These are phyloP conservation scores for Dicyrtoma fusca DNA, from an alignment of 2,888 invertebrate species.

Conservation along the genomic window DNA sequence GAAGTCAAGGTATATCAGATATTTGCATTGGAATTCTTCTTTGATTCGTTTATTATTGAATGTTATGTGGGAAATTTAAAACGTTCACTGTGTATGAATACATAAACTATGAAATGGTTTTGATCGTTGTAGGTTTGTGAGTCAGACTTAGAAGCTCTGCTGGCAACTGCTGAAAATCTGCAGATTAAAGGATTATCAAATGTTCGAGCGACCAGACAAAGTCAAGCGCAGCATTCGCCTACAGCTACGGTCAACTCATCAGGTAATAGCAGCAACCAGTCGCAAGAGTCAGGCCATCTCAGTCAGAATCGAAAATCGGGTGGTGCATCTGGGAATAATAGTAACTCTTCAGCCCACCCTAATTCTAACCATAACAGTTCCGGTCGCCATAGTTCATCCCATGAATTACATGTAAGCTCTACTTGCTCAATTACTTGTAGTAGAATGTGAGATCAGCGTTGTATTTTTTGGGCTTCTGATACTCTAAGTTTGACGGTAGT, in stretches of 20 bases:
- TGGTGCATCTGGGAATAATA: not conserved
- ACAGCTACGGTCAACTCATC: constrained; percentile 21
- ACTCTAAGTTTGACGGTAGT: no score
- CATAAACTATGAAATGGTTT: constrained; percentile 14
- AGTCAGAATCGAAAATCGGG: constrained; percentile 11
- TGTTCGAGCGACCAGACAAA: constrained; percentile 54
- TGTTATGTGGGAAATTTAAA: not conserved
- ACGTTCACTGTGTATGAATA: not conserved
- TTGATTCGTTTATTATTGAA: no score
- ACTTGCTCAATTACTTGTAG: not conserved
- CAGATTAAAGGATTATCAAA: constrained; percentile 63
- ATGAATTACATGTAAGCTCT: constrained; percentile 4
- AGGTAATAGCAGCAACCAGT: constrained; percentile 11
- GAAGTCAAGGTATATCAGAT: constrained; percentile 60
- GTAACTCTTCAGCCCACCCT: constrained; percentile 2
- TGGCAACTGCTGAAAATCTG: constrained; percentile 61
- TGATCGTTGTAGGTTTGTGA: constrained; percentile 59
- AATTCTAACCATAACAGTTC: constrained; percentile 3
- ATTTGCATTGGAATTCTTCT: not conserved
- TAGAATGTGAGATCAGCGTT: not conserved
- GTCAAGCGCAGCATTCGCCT: constrained; percentile 30
- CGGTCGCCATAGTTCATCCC: constrained; percentile 14
- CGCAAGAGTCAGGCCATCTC: constrained; percentile 15
- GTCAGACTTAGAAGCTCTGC: constrained; percentile 60
- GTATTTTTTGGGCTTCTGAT: not conserved